Evolutionary conservation across 92 coral and sea anemone genomes (phyloP).

Genomic region (Porites evermanni): DNA sequence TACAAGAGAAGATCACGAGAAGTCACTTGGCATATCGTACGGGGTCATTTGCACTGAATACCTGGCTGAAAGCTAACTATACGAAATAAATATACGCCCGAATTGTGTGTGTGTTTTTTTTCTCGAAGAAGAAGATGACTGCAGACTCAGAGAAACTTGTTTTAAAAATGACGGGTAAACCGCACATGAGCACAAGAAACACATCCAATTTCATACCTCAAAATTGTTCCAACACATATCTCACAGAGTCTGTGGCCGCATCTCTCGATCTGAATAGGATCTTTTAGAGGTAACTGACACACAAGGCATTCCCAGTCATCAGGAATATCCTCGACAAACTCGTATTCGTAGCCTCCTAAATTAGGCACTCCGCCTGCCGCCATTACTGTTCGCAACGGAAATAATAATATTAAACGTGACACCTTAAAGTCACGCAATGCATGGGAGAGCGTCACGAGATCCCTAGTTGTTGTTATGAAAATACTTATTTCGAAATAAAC

Average conservation of each 20-base stretch:
- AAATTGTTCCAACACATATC: conserved; percentile 57
- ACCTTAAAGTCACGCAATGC: background rate
- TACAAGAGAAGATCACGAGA: background rate
- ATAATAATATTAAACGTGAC: conserved; percentile 25
- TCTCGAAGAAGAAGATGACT: background rate
- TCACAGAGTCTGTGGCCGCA: conserved; percentile 78
- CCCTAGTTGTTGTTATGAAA: no score
- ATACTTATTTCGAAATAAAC: no score
- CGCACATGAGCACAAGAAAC: background rate
- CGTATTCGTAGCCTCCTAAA: conserved; percentile 63
- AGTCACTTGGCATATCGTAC: background rate
- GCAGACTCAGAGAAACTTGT: background rate
- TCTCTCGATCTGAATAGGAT: conserved; percentile 62
- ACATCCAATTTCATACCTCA: conserved; percentile 38
- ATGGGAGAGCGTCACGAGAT: background rate
- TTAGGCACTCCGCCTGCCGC: conserved; percentile 48
- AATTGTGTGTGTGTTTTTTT: background rate
- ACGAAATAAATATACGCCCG: background rate
- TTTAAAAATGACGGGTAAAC: background rate
- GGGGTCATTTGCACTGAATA: background rate
- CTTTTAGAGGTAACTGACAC: conserved; percentile 65
- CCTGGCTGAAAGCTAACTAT: background rate
- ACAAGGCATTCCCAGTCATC: conserved; percentile 71
- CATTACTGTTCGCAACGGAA: conserved; percentile 27
- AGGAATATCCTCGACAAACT: conserved; percentile 62